Evolutionary conservation across 2,888 invertebrate genomes (phyloP).

Genomic region (Pomacea canaliculata): DNA sequence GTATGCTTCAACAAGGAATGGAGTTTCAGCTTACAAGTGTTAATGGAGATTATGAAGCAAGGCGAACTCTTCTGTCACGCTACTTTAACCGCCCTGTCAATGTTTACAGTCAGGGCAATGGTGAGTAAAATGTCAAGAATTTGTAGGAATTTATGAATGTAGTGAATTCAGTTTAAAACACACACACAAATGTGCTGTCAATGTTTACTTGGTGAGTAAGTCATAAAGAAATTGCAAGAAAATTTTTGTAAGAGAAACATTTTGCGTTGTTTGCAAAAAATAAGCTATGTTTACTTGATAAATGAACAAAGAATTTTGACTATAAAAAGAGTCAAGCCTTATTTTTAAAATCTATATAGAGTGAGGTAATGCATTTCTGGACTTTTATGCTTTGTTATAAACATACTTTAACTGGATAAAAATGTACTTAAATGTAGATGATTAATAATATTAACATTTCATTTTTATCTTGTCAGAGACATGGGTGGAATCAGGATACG

Average conservation of each 20-base stretch:
- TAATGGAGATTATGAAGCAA: slow-evolving; percentile 46
- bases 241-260: no score
- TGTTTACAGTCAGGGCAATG: slow-evolving; percentile 53
- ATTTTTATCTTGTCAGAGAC: slow-evolving; percentile 72
- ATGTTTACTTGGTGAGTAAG: no score
- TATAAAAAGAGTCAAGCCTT: no score
- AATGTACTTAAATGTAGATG: not conserved
- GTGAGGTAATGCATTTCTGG: no score
- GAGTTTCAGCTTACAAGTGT: slow-evolving; percentile 39
- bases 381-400: no score
- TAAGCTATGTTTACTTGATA: no score
- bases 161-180: no score
- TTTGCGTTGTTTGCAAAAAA: no score
- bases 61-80: slow-evolving; percentile 37
- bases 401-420: no score
- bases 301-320: not conserved
- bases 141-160: no score
- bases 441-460: not conserved
- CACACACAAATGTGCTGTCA: no score
- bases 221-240: not conserved
- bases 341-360: no score
- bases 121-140: slow-evolving; percentile 30
- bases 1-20: slow-evolving; percentile 39
- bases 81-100: slow-evolving; percentile 40
- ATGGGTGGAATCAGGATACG: slow-evolving; percentile 92